A percentile compares a stretch with the other conserved stretches of the same genome.
These are phyloP conservation scores for Megaceryle maxima DNA, from an alignment of 2,113 vertebrate genomes.

Conservation along the genomic window DNA sequence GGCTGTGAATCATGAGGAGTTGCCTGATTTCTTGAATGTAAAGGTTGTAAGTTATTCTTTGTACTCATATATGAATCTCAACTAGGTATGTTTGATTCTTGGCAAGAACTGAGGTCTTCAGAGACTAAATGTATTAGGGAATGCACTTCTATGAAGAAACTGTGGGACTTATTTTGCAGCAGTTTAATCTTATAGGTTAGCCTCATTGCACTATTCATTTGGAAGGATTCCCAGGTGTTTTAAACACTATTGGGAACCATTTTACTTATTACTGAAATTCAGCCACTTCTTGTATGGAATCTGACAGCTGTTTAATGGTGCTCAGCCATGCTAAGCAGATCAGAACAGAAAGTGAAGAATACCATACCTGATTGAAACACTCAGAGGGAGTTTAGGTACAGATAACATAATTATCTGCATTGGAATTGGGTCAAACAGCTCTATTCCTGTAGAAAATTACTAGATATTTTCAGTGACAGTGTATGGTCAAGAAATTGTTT, in stretches of 20 bases:
- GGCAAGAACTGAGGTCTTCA: not conserved
- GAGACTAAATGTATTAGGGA: constrained; percentile 15
- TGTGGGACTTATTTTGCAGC: constrained; percentile 25
- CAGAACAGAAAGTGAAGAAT: constrained; percentile 61
- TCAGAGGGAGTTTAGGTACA: constrained; percentile 56
- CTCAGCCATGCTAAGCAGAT: constrained; percentile 61
- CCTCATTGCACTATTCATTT: constrained; percentile 54
- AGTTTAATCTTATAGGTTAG: constrained; percentile 24
- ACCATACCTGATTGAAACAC: constrained; percentile 64
- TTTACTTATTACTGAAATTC: constrained; percentile 59
- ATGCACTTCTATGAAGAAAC: not conserved
- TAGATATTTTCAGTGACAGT: constrained; percentile 21
- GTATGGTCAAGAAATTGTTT: constrained; percentile 47
- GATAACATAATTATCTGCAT: constrained; percentile 62
- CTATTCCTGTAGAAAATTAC: constrained; percentile 53
- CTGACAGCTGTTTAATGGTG: constrained; percentile 64
- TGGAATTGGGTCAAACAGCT: constrained; percentile 52
- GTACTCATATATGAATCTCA: not conserved
- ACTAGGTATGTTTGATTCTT: constrained; percentile 9
- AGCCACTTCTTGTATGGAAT: constrained; percentile 46
- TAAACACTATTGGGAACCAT: constrained; percentile 24
- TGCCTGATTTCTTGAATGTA: constrained; percentile 12
- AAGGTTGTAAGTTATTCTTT: constrained; percentile 14
- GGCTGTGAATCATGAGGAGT: not conserved
- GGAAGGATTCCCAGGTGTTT: constrained; percentile 59